Evolutionary conservation across 2,888 invertebrate species (phyloP).

Genomic region (Drosophila gaucha): DNA sequence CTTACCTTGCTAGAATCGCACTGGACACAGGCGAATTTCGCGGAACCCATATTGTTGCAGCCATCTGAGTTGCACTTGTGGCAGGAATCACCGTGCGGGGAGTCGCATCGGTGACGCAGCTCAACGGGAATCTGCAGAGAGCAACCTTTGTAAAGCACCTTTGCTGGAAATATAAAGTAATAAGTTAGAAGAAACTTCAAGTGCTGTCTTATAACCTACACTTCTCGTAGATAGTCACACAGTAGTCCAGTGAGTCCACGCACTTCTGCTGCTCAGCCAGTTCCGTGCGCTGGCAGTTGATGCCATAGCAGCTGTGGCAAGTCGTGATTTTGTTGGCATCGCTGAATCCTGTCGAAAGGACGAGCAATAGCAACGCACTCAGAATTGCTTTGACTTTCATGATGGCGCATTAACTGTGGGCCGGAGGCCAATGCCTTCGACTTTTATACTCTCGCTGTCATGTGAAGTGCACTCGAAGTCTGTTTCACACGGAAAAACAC

Average conservation of each 20-base stretch:
- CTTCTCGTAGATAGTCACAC: conserved; percentile 80
- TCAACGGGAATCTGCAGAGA: conserved; percentile 73
- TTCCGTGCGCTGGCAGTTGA: conserved; percentile 76
- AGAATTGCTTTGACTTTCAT: conserved; percentile 54
- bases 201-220: conserved; percentile 55
- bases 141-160: conserved; percentile 80
- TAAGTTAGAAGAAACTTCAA: not conserved
- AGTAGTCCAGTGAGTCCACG: conserved; percentile 78
- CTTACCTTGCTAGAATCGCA: conserved; percentile 76
- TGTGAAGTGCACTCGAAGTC: conserved; percentile 49
- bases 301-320: conserved; percentile 80
- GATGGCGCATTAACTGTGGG: conserved; percentile 36
- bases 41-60: conserved; percentile 81
- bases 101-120: conserved; percentile 71
- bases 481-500: conserved; percentile 19
- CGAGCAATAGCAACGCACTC: conserved; percentile 34
- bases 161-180: conserved; percentile 42
- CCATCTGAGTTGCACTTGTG: conserved; percentile 80
- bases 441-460: conserved; percentile 58
- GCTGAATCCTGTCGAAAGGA: conserved; percentile 27
- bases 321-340: conserved; percentile 65
- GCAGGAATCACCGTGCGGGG: conserved; percentile 55
- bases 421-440: conserved; percentile 23
- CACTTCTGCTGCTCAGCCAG: conserved; percentile 61
- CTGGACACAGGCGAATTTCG: conserved; percentile 73